Evolutionary conservation across 2,113 vertebrate genomes (phyloP), one percentile per base, ranked within the genome.

Genomic region (Tamias sibiricus): DNA sequence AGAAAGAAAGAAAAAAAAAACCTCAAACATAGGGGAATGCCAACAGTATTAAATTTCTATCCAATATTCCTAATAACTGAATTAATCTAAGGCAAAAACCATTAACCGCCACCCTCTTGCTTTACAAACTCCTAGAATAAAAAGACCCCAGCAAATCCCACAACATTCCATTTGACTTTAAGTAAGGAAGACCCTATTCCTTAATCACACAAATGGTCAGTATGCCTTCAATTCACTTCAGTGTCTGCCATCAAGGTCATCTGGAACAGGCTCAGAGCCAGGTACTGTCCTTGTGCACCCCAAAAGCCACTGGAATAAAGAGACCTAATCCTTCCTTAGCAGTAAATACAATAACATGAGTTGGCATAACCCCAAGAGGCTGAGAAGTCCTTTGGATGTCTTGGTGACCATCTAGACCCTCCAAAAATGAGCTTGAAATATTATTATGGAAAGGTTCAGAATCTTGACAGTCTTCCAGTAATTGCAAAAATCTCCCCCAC

Each of bases 131-230:
- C 16, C 62, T 90, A 62, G 97, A 98, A 98, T 96, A 82, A 97
- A 97, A 98, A 98, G 90, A 68, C 84, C 90, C 93, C 79, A 92
- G 86, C 81, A 97, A 98, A 97, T 97, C 97, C 98, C 97, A 90
- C 83, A 96, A 47, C 6, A 42, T 94, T 95, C 92, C 80, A 97
- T 89, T 97, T 97, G 54, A 96, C 95, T 88, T 89, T 79, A 32
- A 76, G 54, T 94, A 86, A 89, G 64, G 49, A 89, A 90, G 57
- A 93, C 87, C 52, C 87, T 91, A 32, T 69, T 95, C 52, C 86
- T 87, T 96, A 94, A 96, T 97, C 77, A 95, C 81, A 92, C 19
- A 97, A 97, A 97, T 81, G 69, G 68, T 83, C 72, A 89, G 49
- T 42, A 2, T 30, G 96, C 88, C 97, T 97, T 96, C 22, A 0